A percentile compares a stretch with the other conserved stretches of the same genome.
phyloP scores from a whole-genome alignment of 1,140 invertebrate species.

The Physella acuta region DNA sequence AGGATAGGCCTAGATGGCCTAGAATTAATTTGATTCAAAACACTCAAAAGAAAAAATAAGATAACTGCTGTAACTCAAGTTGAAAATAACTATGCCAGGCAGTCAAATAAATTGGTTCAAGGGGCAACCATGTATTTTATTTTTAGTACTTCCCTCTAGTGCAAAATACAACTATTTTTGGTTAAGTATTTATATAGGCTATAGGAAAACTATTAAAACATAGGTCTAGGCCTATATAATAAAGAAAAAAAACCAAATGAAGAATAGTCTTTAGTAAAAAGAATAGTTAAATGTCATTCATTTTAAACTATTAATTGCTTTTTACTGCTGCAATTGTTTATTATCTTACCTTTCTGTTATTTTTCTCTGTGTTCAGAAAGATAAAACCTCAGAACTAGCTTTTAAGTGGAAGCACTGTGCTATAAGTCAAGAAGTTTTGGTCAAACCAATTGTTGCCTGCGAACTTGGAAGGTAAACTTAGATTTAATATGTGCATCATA shows the following conservation, averaged over 20 bases:
- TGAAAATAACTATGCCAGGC: not conserved
- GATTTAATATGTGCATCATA: too few relatives aligned
- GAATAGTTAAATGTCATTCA: too few relatives aligned
- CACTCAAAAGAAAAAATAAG: not conserved
- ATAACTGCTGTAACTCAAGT: not conserved
- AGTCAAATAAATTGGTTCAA: not conserved
- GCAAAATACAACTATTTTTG: not conserved
- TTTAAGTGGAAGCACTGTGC: conserved; percentile 94
- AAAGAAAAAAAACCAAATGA: not conserved
- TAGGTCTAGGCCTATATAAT: not conserved
- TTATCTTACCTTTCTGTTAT: conserved; percentile 18
- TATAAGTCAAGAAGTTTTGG: conserved; percentile 82
- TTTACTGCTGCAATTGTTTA: conserved; percentile 1
- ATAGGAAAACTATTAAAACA: not conserved
- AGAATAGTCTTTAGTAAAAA: not conserved
- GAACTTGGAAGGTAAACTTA: conserved; percentile 73
- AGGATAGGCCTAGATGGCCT: not conserved
- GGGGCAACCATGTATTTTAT: not conserved
- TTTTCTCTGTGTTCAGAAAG: conserved; percentile 71
- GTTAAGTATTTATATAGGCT: not conserved
- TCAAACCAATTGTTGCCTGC: conserved; percentile 88
- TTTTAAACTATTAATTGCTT: not conserved
- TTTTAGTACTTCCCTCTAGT: not conserved
- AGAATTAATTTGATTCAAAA: not conserved
- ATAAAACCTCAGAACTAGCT: conserved; percentile 87